Conservation (phyloP, 2,888 invertebrate species). For the Allophyes oxyacanthae region DNA sequence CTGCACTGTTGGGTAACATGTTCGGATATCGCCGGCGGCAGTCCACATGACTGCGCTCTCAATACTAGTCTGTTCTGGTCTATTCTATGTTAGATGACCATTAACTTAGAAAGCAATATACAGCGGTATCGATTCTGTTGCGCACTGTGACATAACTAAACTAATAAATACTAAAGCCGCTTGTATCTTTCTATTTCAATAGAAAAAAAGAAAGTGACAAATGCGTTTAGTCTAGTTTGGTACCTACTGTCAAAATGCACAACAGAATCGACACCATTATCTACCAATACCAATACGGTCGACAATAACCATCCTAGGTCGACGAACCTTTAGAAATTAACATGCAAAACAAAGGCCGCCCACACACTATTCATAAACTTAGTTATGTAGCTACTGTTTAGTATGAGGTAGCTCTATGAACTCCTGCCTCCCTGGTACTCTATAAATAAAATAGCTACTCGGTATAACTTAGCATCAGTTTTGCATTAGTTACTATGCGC, state of each 20-base stretch:
- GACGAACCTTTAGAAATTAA: constrained; percentile 6
- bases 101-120: background rate
- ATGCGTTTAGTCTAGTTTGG: too few relatives aligned
- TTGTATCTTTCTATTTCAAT: too few relatives aligned
- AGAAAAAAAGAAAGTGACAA: too few relatives aligned
- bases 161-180: too few relatives aligned
- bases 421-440: background rate
- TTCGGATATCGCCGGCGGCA: constrained; percentile 2
- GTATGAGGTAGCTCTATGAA: background rate
- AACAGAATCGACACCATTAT: constrained; percentile 3
- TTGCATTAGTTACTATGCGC: background rate
- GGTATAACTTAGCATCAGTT: background rate
- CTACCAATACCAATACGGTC: background rate
- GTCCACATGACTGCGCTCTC: constrained; percentile 1
- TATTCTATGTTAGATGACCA: constrained; percentile 5
- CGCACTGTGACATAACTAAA: too few relatives aligned
- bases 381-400: too few relatives aligned
- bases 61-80: background rate
- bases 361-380: constrained; percentile 1
- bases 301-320: background rate
- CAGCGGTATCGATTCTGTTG: too few relatives aligned
- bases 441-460: constrained; percentile 3
- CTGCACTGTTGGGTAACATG: constrained; percentile 26
- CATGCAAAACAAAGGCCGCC: constrained; percentile 4
- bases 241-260: too few relatives aligned